Evolutionary conservation across 53 echinoderm and acorn worm genomes (phyloP).

Genomic region (Zoroaster sp.): DNA sequence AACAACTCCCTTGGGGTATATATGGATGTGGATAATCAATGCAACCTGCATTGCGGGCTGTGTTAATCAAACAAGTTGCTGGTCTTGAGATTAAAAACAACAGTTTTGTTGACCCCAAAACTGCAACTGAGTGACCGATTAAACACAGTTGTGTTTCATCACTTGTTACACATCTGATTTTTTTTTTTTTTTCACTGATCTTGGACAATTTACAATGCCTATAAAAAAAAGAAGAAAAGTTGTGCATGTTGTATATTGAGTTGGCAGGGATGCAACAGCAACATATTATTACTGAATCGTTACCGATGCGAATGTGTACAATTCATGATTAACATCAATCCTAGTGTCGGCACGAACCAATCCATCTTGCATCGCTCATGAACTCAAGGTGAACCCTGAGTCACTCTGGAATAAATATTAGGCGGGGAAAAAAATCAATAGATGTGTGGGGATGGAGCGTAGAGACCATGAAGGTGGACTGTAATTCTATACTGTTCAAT

Average conservation of each 20-base stretch:
- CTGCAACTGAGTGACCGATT: neutral
- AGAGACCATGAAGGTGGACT: neutral
- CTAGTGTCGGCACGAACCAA: neutral
- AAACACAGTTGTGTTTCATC: too few species aligned
- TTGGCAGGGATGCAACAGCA: neutral
- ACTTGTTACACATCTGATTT: too few species aligned
- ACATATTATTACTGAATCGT: neutral
- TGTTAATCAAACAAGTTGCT: slow-evolving; percentile 30
- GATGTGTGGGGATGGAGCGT: neutral
- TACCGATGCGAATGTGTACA: neutral
- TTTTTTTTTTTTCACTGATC: too few species aligned
- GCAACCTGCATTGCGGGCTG: neutral
- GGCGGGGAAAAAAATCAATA: slow-evolving; percentile 15
- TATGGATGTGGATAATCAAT: slow-evolving; percentile 19
- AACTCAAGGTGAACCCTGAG: slow-evolving; percentile 15
- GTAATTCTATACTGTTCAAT: slow-evolving; percentile 7
- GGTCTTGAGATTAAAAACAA: neutral
- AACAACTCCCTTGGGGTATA: neutral
- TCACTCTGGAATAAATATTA: slow-evolving; percentile 34
- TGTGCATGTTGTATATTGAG: too few species aligned
- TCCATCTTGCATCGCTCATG: neutral
- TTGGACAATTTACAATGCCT: too few species aligned
- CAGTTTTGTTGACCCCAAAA: neutral
- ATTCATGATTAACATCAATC: slow-evolving; percentile 1
- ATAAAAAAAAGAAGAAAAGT: too few species aligned